Evolutionary conservation across 64 coral and sea anemone species (phyloP).

Genomic region (Dendrophyllia cribrosa): DNA sequence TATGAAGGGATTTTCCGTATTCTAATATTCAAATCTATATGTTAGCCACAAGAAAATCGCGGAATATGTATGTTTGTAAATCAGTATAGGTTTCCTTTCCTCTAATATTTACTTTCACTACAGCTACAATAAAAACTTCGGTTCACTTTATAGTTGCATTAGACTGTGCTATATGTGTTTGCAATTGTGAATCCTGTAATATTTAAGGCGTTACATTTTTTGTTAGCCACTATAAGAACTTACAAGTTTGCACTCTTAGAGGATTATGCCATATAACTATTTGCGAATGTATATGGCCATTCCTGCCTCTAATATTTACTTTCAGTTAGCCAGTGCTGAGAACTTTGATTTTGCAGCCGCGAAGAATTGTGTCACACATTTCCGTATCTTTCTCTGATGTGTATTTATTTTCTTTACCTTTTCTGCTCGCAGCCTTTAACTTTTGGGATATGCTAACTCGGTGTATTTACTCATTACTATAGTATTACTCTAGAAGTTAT

Average conservation of each 20-base stretch:
- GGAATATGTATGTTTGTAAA: conserved; percentile 5
- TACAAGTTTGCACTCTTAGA: background rate
- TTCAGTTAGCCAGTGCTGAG: too few relatives aligned
- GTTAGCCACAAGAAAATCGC: background rate
- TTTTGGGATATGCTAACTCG: too few relatives aligned
- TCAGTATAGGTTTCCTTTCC: background rate
- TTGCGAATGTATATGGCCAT: conserved; percentile 2
- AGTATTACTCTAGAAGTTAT: background rate
- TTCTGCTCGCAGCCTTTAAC: background rate
- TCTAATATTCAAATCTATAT: background rate
- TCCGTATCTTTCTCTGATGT: too few relatives aligned
- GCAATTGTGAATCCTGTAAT: background rate
- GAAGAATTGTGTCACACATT: too few relatives aligned
- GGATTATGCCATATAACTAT: background rate
- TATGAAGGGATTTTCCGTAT: too few relatives aligned
- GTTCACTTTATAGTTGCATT: background rate
- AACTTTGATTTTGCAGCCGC: too few relatives aligned
- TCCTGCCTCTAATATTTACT: background rate
- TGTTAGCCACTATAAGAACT: background rate
- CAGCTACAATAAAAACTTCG: background rate
- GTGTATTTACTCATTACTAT: too few relatives aligned
- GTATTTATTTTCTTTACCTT: too few relatives aligned
- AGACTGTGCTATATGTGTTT: conserved; percentile 16
- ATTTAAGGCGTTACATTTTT: background rate
- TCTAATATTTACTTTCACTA: background rate